Evolutionary conservation across 2,113 vertebrate genomes (phyloP).

Genomic region (Coracopsis vasa): DNA sequence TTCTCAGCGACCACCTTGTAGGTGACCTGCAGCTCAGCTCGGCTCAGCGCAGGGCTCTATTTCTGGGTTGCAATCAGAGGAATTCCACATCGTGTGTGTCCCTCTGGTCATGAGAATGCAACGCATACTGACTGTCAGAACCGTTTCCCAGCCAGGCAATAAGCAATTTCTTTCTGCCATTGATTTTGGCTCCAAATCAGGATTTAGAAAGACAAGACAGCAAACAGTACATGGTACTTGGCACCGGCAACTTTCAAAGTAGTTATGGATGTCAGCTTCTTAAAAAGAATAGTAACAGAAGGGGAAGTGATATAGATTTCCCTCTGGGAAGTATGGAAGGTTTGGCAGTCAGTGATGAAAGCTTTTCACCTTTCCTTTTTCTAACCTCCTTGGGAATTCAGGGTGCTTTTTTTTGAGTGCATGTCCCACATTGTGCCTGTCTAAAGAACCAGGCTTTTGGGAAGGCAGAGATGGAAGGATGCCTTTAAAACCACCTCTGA

Average conservation of each 20-base stretch:
- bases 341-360: neutral
- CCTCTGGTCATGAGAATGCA: neutral
- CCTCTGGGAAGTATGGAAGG: neutral
- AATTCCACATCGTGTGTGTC: neutral
- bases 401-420: neutral
- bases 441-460: neutral
- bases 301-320: neutral
- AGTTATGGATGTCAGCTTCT: neutral
- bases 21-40: neutral
- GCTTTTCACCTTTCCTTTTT: neutral
- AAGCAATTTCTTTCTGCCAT: neutral
- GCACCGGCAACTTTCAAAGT: neutral
- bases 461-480: neutral
- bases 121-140: neutral
- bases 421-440: neutral
- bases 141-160: neutral
- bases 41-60: neutral
- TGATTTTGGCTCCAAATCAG: neutral
- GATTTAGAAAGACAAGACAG: neutral
- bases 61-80: neutral
- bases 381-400: neutral
- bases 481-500: neutral
- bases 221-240: neutral
- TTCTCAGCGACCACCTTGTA: neutral
- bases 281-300: neutral